phyloP scores from a whole-genome alignment of 1,140 invertebrate species.

The Thaumatotibia leucotreta region DNA sequence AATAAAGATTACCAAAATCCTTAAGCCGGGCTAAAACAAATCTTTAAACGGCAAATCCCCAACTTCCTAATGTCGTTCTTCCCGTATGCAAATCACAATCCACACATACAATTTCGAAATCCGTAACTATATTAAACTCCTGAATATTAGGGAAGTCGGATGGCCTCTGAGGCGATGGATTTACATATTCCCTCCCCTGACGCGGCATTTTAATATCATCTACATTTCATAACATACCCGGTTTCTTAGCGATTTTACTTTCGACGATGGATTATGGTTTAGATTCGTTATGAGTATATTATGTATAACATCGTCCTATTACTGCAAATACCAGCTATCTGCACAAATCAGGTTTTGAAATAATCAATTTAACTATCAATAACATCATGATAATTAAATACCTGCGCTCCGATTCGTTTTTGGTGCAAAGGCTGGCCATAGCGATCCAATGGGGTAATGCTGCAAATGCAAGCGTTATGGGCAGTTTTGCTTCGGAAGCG shows the following conservation, averaged over 20 bases:
- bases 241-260: slow-evolving; percentile 12
- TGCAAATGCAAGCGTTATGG: too few relatives aligned
- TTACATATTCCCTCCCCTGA: not conserved
- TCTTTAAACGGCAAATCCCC: not conserved
- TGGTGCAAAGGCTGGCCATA: too few relatives aligned
- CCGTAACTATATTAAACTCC: slow-evolving; percentile 10
- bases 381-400: too few relatives aligned
- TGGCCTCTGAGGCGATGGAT: not conserved
- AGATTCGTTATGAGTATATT: not conserved
- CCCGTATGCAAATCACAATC: slow-evolving; percentile 3
- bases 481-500: too few relatives aligned
- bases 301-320: too few relatives aligned
- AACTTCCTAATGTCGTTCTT: not conserved
- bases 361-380: too few relatives aligned
- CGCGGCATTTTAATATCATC: slow-evolving; percentile 13
- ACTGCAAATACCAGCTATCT: too few relatives aligned
- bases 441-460: too few relatives aligned
- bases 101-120: slow-evolving; percentile 13
- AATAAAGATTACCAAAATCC: not conserved
- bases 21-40: too few relatives aligned
- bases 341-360: too few relatives aligned
- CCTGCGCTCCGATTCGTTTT: too few relatives aligned
- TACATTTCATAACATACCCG: slow-evolving; percentile 11
- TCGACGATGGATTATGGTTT: not conserved
- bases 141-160: slow-evolving; percentile 11